phyloP scores from a whole-genome alignment of 2,113 vertebrate species.

The Melanerpes aurifrons region DNA sequence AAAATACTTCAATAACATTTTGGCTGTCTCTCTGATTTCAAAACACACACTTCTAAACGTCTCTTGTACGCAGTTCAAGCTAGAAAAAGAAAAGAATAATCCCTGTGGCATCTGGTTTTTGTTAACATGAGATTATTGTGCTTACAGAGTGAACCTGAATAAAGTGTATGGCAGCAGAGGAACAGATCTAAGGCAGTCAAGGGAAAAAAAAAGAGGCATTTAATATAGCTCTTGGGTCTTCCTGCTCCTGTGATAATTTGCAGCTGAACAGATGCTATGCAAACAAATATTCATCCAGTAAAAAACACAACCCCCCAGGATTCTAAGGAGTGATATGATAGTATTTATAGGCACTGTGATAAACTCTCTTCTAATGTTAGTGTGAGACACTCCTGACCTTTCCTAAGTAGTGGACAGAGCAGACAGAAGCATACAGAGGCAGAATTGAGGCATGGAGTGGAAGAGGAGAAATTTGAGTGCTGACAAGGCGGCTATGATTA shows the following conservation, averaged over 20 bases:
- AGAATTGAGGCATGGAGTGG: rapidly evolving
- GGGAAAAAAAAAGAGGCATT: background rate
- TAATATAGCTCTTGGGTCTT: background rate
- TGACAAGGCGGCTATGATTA: background rate
- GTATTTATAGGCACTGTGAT: background rate
- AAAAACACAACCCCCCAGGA: background rate
- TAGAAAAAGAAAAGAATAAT: background rate
- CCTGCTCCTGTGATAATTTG: background rate
- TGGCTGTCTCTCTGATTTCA: background rate
- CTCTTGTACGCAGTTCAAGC: background rate
- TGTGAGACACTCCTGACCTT: background rate
- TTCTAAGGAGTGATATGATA: background rate
- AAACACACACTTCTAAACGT: background rate
- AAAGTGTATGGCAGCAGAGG: background rate
- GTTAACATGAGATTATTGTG: background rate
- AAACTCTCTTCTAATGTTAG: rapidly evolving
- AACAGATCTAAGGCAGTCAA: background rate
- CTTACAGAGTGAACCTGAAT: background rate
- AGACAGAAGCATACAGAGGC: background rate
- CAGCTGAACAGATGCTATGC: background rate
- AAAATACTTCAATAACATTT: background rate
- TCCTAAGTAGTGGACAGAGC: background rate
- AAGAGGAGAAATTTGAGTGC: background rate
- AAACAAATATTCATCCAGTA: background rate
- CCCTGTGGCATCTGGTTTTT: background rate